These are phyloP conservation scores for Potamilus streckersoni DNA, from an alignment of 1,140 invertebrate species.

Conservation along the genomic window DNA sequence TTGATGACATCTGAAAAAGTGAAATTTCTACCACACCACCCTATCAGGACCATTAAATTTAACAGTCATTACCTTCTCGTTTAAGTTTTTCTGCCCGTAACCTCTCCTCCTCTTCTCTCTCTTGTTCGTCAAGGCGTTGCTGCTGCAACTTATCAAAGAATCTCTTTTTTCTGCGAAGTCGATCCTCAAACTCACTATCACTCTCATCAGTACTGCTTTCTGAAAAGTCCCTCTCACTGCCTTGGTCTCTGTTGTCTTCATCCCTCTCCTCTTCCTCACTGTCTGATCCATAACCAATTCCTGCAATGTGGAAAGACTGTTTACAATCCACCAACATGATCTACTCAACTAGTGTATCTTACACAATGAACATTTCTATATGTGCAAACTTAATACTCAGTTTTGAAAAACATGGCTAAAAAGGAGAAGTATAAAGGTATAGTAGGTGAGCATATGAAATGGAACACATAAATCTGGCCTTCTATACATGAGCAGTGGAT, in stretches of 20 bases:
- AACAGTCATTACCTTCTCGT: not conserved
- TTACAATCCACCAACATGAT: not conserved
- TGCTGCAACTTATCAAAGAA: constrained; percentile 36
- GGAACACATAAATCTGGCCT: too few relatives aligned
- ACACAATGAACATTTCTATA: not conserved
- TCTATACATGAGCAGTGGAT: too few relatives aligned
- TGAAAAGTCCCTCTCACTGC: constrained; percentile 14
- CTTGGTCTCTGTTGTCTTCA: constrained; percentile 31
- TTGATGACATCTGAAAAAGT: not conserved
- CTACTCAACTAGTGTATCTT: not conserved
- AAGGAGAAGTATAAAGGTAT: not conserved
- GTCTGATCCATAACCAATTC: constrained; percentile 56
- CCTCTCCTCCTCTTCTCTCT: constrained; percentile 19
- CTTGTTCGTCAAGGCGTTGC: constrained; percentile 21
- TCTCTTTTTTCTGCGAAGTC: constrained; percentile 48
- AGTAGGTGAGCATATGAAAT: not conserved
- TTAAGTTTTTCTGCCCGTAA: constrained; percentile 21
- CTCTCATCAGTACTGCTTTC: constrained; percentile 27
- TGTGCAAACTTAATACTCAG: not conserved
- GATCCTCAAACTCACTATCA: constrained; percentile 48
- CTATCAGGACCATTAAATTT: too few relatives aligned
- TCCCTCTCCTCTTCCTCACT: constrained; percentile 43
- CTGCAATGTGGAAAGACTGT: constrained; percentile 35
- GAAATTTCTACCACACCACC: too few relatives aligned
- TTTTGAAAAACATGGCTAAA: not conserved